Base-by-base conservation (phyloP, 2,888 invertebrate genomes). In the Drosophila atroscutellata region DNA sequence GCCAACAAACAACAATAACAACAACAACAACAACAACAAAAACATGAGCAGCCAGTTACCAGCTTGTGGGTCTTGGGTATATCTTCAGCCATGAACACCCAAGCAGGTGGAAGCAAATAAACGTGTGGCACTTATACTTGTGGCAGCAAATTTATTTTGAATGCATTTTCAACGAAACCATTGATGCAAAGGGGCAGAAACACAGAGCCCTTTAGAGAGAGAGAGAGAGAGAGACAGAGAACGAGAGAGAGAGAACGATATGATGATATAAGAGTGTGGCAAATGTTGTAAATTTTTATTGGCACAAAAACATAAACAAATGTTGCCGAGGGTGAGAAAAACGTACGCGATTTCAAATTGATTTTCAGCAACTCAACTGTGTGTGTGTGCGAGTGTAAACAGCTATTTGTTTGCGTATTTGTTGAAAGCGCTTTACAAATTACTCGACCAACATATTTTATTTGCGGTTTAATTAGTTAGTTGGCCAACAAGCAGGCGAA, bases 101-200 rank as follows among this genome's bases (percentile, higher is more conserved):
- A 59, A 50, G 39, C 84, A 83, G 89, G 87, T 83, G 87, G 64
- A 75, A 72, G 72, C 71, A 84, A 86, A 84, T 77, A 87, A 87
- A 84, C 85, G 85, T 87, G 90, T 89, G 89, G 86, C 86, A 81
- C 89, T 86, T 89, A 89, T 84, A 81, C 81, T 79, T 81, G 83
- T 81, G 90, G 86, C 76, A 81, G 76, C 73, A 83, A 86, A 86
- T 86, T 89, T 90, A 90, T 86, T 86, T 90, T 69, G 75, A 74
- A 75, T 80, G 83, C 86, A 79, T 70, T 82, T 74, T 63, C 72
- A 59, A 64, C 64, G 54, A 66, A 49, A 24, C 58, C 15, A 26
- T 50, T 26, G 39, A 55, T n/a, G 32, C 42, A 20, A 15, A 37
- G 18, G n/a, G 20, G 18, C 26, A 24, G 20, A 50, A 28, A 5